These are phyloP conservation scores for Rhineura floridana DNA, from an alignment of 2,113 vertebrate genomes.

Conservation along the genomic window DNA sequence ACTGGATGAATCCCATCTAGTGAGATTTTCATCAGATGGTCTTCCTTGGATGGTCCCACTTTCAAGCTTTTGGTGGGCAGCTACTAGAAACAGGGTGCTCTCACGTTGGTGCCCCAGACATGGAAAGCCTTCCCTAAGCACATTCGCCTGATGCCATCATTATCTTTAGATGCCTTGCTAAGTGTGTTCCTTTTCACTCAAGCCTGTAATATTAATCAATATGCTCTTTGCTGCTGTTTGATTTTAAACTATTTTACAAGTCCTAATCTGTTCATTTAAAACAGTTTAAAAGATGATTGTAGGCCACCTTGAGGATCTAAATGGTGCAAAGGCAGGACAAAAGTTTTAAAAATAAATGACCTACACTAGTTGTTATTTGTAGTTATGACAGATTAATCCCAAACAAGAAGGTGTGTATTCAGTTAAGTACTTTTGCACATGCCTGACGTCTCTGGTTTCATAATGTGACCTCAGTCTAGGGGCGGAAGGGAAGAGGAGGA, in stretches of 20 bases:
- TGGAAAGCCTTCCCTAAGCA: background rate
- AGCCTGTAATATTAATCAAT: background rate
- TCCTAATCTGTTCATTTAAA: background rate
- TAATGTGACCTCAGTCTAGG: background rate
- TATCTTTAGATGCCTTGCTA: background rate
- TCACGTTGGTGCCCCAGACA: background rate
- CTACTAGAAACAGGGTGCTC: background rate
- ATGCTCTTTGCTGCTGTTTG: background rate
- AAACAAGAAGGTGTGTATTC: background rate
- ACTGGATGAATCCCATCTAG: background rate
- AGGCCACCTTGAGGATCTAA: background rate
- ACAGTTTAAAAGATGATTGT: background rate
- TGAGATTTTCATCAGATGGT: constrained; percentile 10
- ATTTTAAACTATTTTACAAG: background rate
- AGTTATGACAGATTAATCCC: background rate
- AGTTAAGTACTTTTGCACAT: background rate
- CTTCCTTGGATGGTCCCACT: background rate
- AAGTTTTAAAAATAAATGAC: background rate
- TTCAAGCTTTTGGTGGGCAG: background rate
- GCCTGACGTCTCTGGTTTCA: background rate
- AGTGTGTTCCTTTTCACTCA: background rate
- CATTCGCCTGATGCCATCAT: too few species aligned
- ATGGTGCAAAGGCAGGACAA: background rate
- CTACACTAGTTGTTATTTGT: background rate
- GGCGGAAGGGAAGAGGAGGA: background rate